Evolutionary conservation across 1,140 invertebrate genomes (phyloP).

Genomic region (Hestina assimilis): DNA sequence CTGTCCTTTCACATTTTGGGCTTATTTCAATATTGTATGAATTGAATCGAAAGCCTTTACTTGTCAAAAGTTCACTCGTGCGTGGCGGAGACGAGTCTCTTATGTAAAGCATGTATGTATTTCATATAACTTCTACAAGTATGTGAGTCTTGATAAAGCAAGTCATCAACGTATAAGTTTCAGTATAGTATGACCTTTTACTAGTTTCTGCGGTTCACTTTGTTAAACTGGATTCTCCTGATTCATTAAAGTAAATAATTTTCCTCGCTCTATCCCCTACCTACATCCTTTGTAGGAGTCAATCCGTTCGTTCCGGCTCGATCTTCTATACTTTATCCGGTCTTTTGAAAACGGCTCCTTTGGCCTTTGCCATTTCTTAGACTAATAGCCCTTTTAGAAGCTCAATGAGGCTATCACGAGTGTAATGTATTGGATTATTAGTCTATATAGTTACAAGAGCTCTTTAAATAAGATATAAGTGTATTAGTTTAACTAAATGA

Average conservation of each 20-base stretch:
- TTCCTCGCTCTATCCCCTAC: constrained; percentile 13
- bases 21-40: no score
- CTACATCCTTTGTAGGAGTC: constrained; percentile 6
- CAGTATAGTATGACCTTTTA: constrained; percentile 3
- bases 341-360: constrained; percentile 13
- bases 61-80: not conserved
- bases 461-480: not conserved
- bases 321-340: constrained; percentile 24
- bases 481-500: no score
- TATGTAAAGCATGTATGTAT: not conserved
- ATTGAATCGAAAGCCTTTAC: not conserved
- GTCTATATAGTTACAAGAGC: not conserved
- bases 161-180: constrained; percentile 6
- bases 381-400: constrained; percentile 16
- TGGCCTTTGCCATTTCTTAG: constrained; percentile 6
- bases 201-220: constrained; percentile 17
- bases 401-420: constrained; percentile 7
- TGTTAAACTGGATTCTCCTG: constrained; percentile 5
- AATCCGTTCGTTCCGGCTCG: constrained; percentile 15
- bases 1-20: no score
- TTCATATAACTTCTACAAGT: not conserved
- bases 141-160: not conserved
- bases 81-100: not conserved
- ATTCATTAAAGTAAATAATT: constrained; percentile 22
- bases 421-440: constrained; percentile 4